Base-by-base conservation (phyloP, 1,140 invertebrate genomes). In the Pollicipes pollicipes region DNA sequence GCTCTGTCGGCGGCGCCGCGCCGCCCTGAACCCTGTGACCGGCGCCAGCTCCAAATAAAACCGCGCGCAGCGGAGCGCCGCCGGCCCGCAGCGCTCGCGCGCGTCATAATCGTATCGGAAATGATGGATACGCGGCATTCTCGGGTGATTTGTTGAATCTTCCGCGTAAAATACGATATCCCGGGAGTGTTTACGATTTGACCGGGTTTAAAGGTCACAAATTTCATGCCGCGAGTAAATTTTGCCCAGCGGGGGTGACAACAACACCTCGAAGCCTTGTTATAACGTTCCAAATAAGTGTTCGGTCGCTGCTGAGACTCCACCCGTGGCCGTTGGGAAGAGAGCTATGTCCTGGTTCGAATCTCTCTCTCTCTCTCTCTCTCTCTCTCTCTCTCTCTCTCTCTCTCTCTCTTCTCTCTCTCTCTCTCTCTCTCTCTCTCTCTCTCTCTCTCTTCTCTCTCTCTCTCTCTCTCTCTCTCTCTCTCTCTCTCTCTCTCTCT, bases 121-220 rank as follows among this genome's bases (percentile, higher is more conserved):
- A 6, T 58, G 45, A 58, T 58, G 45, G 45, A 58, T 58, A 10
- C 45, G 45, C 45, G 13, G 45, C 45, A 58, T 58, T 58, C 45
- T 58, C 45, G 45, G 45, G 45, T 58, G 45, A 58, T 58, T 58
- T 58, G 45, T 58, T 58, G 45, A 58, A 58, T 58, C 45, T 58
- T 58, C 45, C 10, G 45, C 6, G 45, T 58, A 58, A 58, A 58
- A 58, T 58, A 58, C 45, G 45, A 58, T 58, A 58, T 58, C 45
- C 45, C 45, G 21, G 45, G 45, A 58, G 45, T 58, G 45, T 58
- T 58, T 58, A 58, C 45, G 45, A 24, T 58, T 58, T 58, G 45
- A 24, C 10, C 8, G 45, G 45, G 45, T 58, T 58, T 58, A 58
- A 58, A 58, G 45, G 45, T 58, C 45, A 58, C 45, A 10, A 58